Conservation (phyloP, 2,113 vertebrate species). For the Malurus elegans region DNA sequence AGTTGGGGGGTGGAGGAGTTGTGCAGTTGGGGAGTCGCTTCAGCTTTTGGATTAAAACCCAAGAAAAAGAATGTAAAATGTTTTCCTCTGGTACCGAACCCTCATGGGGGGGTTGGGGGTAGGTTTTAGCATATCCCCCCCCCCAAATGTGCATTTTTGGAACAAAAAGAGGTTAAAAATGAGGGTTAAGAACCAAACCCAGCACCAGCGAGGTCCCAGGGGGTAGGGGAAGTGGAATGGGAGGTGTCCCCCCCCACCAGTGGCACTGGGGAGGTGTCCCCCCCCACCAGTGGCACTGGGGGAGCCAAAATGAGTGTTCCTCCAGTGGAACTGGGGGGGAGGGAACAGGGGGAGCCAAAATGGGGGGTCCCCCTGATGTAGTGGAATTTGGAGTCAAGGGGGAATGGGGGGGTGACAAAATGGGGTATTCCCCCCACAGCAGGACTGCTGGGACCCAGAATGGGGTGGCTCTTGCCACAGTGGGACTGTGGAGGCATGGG, state of each 20-base stretch:
- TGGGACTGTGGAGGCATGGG: neutral
- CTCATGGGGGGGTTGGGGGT: conserved; percentile 55
- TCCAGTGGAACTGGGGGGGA: neutral
- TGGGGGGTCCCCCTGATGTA: neutral
- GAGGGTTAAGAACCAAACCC: conserved; percentile 61
- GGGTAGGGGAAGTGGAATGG: neutral
- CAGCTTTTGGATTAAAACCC: neutral
- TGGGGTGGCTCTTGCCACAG: neutral
- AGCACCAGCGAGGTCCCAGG: conserved; percentile 53
- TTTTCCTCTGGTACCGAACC: conserved; percentile 74
- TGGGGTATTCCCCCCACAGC: neutral
- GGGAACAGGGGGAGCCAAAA: neutral
- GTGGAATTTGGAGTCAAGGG: neutral
- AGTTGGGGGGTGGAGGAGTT: neutral
- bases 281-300: neutral
- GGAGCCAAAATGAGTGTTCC: neutral
- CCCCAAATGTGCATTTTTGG: conserved; percentile 77
- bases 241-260: neutral
- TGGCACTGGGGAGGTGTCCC: neutral
- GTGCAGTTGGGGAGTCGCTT: conserved; percentile 28
- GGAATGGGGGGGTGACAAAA: neutral
- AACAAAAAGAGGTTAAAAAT: conserved; percentile 58
- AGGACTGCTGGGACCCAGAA: neutral
- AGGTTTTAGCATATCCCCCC: neutral
- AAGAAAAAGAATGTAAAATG: neutral